phyloP scores from a whole-genome alignment of 2,888 invertebrate genomes.

The Helicoverpa assulta region DNA sequence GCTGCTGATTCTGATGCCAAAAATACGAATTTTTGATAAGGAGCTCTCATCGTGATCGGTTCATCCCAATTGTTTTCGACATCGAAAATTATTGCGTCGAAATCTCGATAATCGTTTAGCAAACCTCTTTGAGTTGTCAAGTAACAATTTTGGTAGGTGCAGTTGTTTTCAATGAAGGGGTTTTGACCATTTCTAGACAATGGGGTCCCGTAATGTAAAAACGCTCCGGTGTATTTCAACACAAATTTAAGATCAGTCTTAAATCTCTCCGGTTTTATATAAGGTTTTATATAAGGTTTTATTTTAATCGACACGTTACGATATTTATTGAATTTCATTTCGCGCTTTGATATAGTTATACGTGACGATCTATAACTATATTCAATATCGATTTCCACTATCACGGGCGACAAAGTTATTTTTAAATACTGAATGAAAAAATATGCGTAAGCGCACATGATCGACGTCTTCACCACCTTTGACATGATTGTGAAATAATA shows the following conservation, averaged over 20 bases:
- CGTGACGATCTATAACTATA: constrained; percentile 66
- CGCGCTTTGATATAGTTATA: constrained; percentile 58
- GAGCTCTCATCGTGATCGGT: constrained; percentile 71
- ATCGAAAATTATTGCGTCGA: constrained; percentile 89
- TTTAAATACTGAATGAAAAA: constrained; percentile 71
- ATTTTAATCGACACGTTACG: constrained; percentile 60
- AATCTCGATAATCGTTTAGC: constrained; percentile 75
- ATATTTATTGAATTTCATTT: constrained; percentile 60
- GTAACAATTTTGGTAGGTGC: constrained; percentile 83
- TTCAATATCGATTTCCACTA: constrained; percentile 70
- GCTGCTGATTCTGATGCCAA: constrained; percentile 76
- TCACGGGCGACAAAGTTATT: constrained; percentile 56
- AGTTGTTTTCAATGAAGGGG: constrained; percentile 74
- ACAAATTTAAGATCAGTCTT: constrained; percentile 78
- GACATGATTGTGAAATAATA: constrained; percentile 68
- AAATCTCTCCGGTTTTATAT: constrained; percentile 67
- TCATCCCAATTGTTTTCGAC: constrained; percentile 78
- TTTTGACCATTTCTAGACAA: constrained; percentile 70
- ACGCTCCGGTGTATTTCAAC: constrained; percentile 74
- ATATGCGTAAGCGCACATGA: constrained; percentile 68
- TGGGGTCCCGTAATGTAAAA: constrained; percentile 63
- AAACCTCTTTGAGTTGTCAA: constrained; percentile 76
- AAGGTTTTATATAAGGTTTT: constrained; percentile 65
- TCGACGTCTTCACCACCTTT: constrained; percentile 69
- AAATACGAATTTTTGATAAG: constrained; percentile 87